Base-by-base conservation (phyloP, 2,888 invertebrate species). In the Xylophagus ater region DNA sequence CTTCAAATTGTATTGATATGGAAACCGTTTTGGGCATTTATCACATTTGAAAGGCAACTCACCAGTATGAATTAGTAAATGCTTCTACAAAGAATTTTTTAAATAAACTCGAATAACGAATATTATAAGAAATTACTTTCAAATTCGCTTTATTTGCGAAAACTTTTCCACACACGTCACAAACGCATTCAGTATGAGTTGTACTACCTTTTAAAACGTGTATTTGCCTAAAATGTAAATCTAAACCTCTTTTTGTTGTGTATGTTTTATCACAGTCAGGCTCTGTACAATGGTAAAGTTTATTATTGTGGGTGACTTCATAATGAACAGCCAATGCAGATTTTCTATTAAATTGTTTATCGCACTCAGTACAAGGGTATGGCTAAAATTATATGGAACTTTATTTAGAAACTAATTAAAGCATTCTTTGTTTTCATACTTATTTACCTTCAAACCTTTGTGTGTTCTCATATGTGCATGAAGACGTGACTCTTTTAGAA, bases 1-100 rank as follows among this genome's bases (percentile, higher is more conserved):
- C 12, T 42, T 44, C n/a, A 47, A 39, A 34, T 47, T 45, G 25
- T 47, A 34, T 12, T 44, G 41, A 2, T 43, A 43, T 12, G 34
- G 24, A 30, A 37, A 46, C 12, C 32, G 34, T 20, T 42, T 40
- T n/a, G 37, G 39, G 20, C 45, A 45, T 18, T 38, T 13, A 9
- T 34, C 21, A 30, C 45, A 45, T 24, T 31, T 31, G 34, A 41
- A 47, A 9, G 47, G 47, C 23, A 31, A 37, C 13, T 37, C 34
- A 21, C 38, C 40, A 6, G 40, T 35, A 17, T 45, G 45, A 9
- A 40, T 42, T 20, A 37, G 37, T 7, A 20, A 31, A 33, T 45
- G 45, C 31, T 37, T 40, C 45, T 42, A 29, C 25, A 28, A 35
- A 26, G 35, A 28, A 35, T 26, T 26, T 26, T 18, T 4, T 25